Base-by-base conservation (phyloP, 2,797 vertebrate species). In the Pseudopleuronectes americanus region DNA sequence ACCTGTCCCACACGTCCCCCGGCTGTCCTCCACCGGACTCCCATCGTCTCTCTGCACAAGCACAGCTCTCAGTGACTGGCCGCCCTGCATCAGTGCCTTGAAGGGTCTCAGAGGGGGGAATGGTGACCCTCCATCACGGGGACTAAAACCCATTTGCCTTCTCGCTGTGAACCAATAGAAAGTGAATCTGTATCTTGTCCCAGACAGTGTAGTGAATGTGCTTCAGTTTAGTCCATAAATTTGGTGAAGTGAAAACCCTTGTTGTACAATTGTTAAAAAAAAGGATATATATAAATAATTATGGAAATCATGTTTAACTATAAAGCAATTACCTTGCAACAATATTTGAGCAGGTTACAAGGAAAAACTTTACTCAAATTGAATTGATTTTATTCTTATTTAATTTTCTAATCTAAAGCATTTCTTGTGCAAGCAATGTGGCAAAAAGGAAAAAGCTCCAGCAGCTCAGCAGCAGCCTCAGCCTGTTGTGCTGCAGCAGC, bases 61-160 rank as follows among this genome's bases (percentile, higher is more conserved):
- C 68, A 78, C 76, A 68, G 72, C 77, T 58, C 23, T 56, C 72
- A 57, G 54, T 17, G 64, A 84, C 64, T 38, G 64, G 83, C 57
- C 26, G 65, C 65, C 38, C 79, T 81, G 80, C 67, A 74, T 77
- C 72, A 76, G 90, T 89, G 87, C 88, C 87, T 90, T 90, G 74
- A 76, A 67, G 54, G 87, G 74, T 73, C 33, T 70, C 10, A 67
- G 54, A 24, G 45, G 13, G 47, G 59, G 31, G 56, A 33, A 45
- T 43, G 54, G 31, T 31, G 52, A 69, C 58, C 16, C 65, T 64
- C 68, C 26, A 16, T 69, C 33, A 55, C 3, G 17, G 55, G 56
- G 59, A 68, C 28, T 38, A 16, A 49, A 84, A 84, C 71, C 80
- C 68, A 57, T 77, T 80, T 87, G 85, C 89, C 83, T 90, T 87